Base-by-base conservation (phyloP, 2,113 vertebrate genomes). In the Oceanodroma tethys region DNA sequence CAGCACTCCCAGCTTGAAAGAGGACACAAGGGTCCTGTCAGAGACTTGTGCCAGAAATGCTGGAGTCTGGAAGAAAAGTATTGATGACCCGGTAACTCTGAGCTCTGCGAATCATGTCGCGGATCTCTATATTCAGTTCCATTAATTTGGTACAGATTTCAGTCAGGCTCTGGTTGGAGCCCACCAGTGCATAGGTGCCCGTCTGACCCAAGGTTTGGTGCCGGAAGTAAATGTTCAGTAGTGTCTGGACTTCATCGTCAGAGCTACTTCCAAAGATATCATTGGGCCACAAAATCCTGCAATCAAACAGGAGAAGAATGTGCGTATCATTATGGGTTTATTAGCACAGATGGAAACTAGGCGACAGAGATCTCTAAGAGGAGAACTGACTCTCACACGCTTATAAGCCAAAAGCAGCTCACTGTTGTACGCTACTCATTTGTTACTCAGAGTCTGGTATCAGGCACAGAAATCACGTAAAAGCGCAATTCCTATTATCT, bases 181-280 rank as follows among this genome's bases (percentile, higher is more conserved):
- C 99, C 95, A 99, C 99, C 94, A 99, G 96, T 26, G 99, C 99
- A 29, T 99, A 99, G 16, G 99, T 99, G 95, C 99, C 99, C 0
- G 99, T 99, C 97, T 99, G 99, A 84, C 99, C 99, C 94, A 99
- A 95, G 21, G 99, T 99, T 97, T 99, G 99, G 97, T 99, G 99
- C 86, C 99, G 99, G 98, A 99, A 99, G 95, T 99, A 99, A 96
- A 99, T 99, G 96, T 99, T 99, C 96, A 99, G 98, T 68, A 99
- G 98, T 40, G 99, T 99, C 98, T 99, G 99, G 94, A 99, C 98
- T 97, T 99, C 99, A 43, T 99, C 99, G 3, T 99, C 99, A 43
- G 99, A 99, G 79, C 80, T 98, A 97, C 98, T 99, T 96, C 99
- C 99, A 94, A 99, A 99, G 96, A 99, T 99, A 97, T 99, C 99